Percentiles rank a stretch among this genome's conserved stretches.
These are phyloP conservation scores for Ephestia elutella DNA, from an alignment of 1,140 invertebrate genomes.

Conservation along the genomic window DNA sequence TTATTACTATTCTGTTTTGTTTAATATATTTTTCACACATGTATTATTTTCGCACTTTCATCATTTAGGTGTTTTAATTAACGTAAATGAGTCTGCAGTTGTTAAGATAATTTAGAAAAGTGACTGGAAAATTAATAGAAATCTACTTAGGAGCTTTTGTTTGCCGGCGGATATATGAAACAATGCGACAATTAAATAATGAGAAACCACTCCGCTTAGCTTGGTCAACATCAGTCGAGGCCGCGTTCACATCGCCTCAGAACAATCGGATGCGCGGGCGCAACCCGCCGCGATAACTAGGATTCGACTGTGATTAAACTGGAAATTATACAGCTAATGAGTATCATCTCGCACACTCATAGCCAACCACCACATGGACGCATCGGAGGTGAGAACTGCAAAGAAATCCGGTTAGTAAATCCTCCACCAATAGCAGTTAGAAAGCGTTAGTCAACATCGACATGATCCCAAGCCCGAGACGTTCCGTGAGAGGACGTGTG, in stretches of 20 bases:
- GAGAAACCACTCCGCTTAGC: slow-evolving; percentile 44
- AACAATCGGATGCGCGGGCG: slow-evolving; percentile 29
- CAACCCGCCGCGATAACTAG: slow-evolving; percentile 4
- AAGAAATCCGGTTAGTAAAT: slow-evolving; percentile 17
- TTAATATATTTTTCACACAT: background rate
- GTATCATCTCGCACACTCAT: slow-evolving; percentile 2
- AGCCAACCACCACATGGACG: background rate
- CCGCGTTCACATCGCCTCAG: slow-evolving; percentile 36
- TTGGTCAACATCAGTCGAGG: slow-evolving; percentile 39
- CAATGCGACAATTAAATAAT: slow-evolving; percentile 67
- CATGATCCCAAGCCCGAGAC: slow-evolving; percentile 27
- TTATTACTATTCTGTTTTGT: background rate
- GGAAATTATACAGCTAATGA: slow-evolving; percentile 2
- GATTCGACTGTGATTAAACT: slow-evolving; percentile 14
- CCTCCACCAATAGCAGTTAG: slow-evolving; percentile 25
- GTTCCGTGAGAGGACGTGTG: slow-evolving; percentile 30
- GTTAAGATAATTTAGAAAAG: slow-evolving; percentile 36
- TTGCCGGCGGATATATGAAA: slow-evolving; percentile 48
- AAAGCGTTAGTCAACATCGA: slow-evolving; percentile 31
- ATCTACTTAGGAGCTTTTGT: slow-evolving; percentile 52
- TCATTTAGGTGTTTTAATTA: slow-evolving; percentile 7
- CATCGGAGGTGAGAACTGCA: background rate
- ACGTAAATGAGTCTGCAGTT: slow-evolving; percentile 12
- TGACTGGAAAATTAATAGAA: slow-evolving; percentile 53
- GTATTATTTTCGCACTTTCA: slow-evolving; percentile 4